Evolutionary conservation across 2,113 vertebrate species (phyloP).

Genomic region (Labeo rohita): DNA sequence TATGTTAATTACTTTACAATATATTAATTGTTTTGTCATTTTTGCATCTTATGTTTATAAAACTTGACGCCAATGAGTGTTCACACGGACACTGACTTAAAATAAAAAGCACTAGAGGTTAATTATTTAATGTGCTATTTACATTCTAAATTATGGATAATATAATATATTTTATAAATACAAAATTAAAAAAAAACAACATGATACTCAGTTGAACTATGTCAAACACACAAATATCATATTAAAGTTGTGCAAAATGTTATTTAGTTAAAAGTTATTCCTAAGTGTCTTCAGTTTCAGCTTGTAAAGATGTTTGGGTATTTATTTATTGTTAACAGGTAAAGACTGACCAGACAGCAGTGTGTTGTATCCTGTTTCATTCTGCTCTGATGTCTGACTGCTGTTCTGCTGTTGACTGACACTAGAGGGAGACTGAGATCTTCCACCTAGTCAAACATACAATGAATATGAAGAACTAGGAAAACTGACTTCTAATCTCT

Average conservation of each 20-base stretch:
- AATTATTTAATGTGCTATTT: not conserved
- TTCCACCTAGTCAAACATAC: not conserved
- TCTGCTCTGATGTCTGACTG: conserved; percentile 17
- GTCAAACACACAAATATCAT: not conserved
- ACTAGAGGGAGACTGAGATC: not conserved
- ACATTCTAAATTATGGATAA: not conserved
- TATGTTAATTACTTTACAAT: not conserved
- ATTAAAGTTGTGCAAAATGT: not conserved
- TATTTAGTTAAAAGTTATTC: not conserved
- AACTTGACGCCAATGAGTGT: too few relatives aligned
- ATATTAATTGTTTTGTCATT: not conserved
- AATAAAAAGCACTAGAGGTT: not conserved
- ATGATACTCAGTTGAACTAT: not conserved
- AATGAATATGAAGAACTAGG: not conserved
- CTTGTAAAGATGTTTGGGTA: not conserved
- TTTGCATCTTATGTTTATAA: too few relatives aligned
- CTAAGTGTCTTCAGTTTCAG: not conserved
- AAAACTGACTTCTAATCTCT: not conserved
- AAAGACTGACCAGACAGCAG: not conserved
- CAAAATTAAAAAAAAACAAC: too few relatives aligned
- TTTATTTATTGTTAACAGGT: not conserved
- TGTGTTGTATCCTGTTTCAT: not conserved
- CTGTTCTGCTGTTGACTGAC: conserved; percentile 20
- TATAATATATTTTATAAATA: not conserved
- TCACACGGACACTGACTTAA: too few relatives aligned